phyloP scores from a whole-genome alignment of 2,797 vertebrate genomes.

The Myioborus melanocephalus region DNA sequence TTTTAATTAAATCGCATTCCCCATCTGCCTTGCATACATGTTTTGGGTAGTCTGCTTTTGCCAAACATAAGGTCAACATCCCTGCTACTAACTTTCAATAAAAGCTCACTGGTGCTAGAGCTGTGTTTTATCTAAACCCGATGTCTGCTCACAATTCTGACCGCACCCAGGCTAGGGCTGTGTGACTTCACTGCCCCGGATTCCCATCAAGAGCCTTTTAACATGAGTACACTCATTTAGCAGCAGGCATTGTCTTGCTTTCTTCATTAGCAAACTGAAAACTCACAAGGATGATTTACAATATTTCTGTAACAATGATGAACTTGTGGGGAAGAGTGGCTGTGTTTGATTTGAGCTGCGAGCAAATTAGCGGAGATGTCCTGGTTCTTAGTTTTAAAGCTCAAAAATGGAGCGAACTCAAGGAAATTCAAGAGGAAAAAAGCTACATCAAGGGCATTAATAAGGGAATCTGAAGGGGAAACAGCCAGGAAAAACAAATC shows the following conservation, averaged over 20 bases:
- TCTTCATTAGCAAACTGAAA: slow-evolving; percentile 25
- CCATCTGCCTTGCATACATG: slow-evolving; percentile 63
- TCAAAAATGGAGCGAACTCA: not conserved
- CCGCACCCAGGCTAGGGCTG: slow-evolving; percentile 14
- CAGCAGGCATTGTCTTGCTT: slow-evolving; percentile 23
- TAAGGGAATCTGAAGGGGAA: not conserved
- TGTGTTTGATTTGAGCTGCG: not conserved
- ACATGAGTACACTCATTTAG: not conserved
- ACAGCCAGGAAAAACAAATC: not conserved
- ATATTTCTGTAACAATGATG: not conserved
- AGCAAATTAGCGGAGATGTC: not conserved
- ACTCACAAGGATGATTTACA: slow-evolving; percentile 12
- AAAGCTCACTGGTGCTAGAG: not conserved
- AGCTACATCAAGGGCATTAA: not conserved
- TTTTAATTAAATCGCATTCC: slow-evolving; percentile 38
- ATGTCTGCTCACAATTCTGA: slow-evolving; percentile 49
- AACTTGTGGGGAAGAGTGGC: not conserved
- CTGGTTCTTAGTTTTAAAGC: not conserved
- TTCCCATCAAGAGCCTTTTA: slow-evolving; percentile 47
- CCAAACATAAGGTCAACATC: slow-evolving; percentile 68
- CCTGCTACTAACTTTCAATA: slow-evolving; percentile 43
- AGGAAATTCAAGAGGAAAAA: not conserved
- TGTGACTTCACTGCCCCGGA: slow-evolving; percentile 26
- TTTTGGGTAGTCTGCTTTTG: slow-evolving; percentile 34
- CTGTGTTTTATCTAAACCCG: slow-evolving; percentile 41